These are phyloP conservation scores for Turdus rufiventris DNA, from an alignment of 2,113 vertebrate genomes.

Conservation along the genomic window DNA sequence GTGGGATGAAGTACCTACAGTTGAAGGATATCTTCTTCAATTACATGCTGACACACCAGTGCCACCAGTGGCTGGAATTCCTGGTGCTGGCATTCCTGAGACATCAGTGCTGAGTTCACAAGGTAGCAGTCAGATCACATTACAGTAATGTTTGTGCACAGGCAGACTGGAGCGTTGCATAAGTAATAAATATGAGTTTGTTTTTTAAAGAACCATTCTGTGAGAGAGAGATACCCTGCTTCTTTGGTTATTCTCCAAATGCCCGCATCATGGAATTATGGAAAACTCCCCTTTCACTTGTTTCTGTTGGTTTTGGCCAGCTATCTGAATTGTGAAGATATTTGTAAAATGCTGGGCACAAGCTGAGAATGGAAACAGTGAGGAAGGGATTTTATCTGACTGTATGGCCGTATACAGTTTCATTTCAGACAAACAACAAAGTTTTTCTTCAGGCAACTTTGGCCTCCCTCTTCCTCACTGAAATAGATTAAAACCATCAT, in stretches of 20 bases:
- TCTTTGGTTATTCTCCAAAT: neutral
- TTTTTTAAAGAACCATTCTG: neutral
- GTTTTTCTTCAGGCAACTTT: neutral
- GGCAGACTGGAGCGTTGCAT: neutral
- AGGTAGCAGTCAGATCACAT: constrained; percentile 54
- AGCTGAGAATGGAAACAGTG: neutral
- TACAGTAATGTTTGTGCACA: neutral
- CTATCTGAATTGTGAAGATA: neutral
- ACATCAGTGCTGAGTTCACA: constrained; percentile 51
- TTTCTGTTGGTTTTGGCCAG: neutral
- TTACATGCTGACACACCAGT: constrained; percentile 76
- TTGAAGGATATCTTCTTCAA: constrained; percentile 92
- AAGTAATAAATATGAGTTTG: neutral
- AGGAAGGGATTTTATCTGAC: neutral
- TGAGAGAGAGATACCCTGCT: neutral
- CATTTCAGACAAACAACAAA: neutral
- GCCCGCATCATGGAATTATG: neutral
- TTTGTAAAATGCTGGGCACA: neutral
- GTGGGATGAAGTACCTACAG: constrained; percentile 91
- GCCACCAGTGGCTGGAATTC: constrained; percentile 20
- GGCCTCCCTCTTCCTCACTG: neutral
- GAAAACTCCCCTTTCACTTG: neutral
- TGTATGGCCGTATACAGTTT: neutral
- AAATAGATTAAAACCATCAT: neutral
- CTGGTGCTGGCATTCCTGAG: constrained; percentile 45